Conservation (phyloP, 2,113 vertebrate species). For the Pelecanus crispus region DNA sequence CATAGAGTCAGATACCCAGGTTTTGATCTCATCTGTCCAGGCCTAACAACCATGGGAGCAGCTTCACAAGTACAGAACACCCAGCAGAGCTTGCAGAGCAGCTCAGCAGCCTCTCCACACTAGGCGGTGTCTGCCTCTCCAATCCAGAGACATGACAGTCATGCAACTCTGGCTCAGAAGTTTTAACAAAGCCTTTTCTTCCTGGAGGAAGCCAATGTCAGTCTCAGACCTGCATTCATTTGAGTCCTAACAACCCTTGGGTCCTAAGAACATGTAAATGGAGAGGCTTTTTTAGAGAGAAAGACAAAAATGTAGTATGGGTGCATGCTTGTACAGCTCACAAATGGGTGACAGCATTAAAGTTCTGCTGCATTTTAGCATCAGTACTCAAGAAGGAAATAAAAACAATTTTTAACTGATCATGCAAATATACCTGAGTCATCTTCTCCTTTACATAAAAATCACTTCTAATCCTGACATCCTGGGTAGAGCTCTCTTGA, state of each 20-base stretch:
- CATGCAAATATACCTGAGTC: constrained; percentile 33
- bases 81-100: neutral
- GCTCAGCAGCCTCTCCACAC: neutral
- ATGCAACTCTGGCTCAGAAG: neutral
- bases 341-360: neutral
- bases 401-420: constrained; percentile 6
- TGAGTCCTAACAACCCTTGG: neutral
- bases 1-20: neutral
- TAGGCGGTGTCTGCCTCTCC: neutral
- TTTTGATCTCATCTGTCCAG: neutral
- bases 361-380: neutral
- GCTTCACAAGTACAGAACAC: neutral
- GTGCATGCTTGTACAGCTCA: neutral
- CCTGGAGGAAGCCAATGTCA: neutral
- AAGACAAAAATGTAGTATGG: neutral
- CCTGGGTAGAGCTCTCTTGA: constrained; percentile 18
- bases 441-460: constrained; percentile 3
- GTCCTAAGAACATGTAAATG: neutral
- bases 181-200: neutral
- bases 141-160: neutral
- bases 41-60: neutral
- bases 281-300: neutral
- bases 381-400: neutral
- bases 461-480: constrained; percentile 11
- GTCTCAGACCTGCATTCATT: neutral